Base-by-base conservation (phyloP, 2,113 vertebrate genomes). In the Haemorhous mexicanus region DNA sequence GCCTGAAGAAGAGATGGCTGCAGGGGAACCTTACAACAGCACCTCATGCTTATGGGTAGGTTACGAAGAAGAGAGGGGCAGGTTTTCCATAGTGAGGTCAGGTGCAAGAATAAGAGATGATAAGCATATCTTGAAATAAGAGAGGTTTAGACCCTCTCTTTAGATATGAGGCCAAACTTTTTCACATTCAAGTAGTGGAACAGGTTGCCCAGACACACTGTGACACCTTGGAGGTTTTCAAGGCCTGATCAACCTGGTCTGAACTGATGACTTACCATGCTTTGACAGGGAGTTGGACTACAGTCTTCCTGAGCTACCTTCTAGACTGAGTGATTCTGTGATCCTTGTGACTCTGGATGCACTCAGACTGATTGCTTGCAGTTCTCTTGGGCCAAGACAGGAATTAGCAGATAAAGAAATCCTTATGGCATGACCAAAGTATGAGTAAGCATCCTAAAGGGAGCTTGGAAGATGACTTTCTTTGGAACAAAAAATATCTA, bases 391-490 rank as follows among this genome's bases (percentile, higher is more conserved):
- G 87, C 33, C 1, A 1, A 91, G 41, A 72, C 12, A 82, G 15
- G 67, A 87, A 94, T 87, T 76, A 87, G 28, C 33, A 84, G 39
- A 84, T 44, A 76, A 78, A 85, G 49, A 13, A 72, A 53, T 46
- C 20, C 18, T 93, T 84, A 64, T 7, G 32, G 20, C 39, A 80
- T 50, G 69, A 90, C 16, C 79, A 88, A 62, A 20, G n/a, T 27
- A 88, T 92, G 90, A 96, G 85, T 92, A 92, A 95, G 83, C 80
- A 90, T 52, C 55, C 47, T 81, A 62, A 47, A 68, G 33, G 30
- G 23, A 93, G 70, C 33, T 63, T 90, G 68, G 77, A 84, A 35
- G 84, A 30, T 46, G 58, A 87, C 28, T 68, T 88, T 27, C 30
- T 81, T 58, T 67, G 76, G 50, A 90, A 86, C 18, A 72, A 95